phyloP scores from a whole-genome alignment of 35 echinoderm and acorn worm species.

The Lytechinus pictus region DNA sequence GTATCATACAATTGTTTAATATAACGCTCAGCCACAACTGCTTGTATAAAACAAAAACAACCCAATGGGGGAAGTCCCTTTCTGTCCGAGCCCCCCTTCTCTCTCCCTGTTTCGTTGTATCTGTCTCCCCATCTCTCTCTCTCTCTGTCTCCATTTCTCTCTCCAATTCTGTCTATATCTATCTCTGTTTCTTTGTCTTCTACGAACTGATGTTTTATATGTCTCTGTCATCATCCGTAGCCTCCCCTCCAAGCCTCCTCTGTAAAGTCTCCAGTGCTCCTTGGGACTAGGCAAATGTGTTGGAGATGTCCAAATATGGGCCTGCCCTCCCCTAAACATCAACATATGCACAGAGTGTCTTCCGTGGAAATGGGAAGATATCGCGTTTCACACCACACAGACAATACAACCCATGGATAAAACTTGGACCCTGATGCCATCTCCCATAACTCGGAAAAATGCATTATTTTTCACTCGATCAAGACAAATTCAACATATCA shows the following conservation, averaged over 20 bases:
- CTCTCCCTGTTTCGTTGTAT: neutral
- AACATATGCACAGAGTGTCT: neutral
- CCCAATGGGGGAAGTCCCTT: neutral
- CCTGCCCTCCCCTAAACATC: constrained; percentile 26
- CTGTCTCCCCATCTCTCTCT: neutral
- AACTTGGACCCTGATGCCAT: neutral
- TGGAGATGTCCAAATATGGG: neutral
- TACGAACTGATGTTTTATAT: neutral
- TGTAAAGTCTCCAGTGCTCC: neutral
- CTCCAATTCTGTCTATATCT: neutral
- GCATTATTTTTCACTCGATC: neutral
- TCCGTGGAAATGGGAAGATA: constrained; percentile 22
- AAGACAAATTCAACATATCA: constrained; percentile 13
- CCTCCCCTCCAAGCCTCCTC: neutral
- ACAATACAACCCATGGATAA: constrained; percentile 16
- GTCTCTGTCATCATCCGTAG: neutral
- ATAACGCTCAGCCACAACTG: neutral
- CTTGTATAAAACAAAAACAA: neutral
- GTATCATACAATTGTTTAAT: neutral
- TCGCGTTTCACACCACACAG: neutral
- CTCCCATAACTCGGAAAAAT: neutral
- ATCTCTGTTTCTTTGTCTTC: neutral
- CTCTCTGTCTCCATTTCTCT: neutral
- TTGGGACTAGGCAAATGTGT: neutral
- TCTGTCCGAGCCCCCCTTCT: neutral